Evolutionary conservation across 2,113 vertebrate species (phyloP), one percentile per base, ranked within the genome.

Genomic region (Proteles cristata): DNA sequence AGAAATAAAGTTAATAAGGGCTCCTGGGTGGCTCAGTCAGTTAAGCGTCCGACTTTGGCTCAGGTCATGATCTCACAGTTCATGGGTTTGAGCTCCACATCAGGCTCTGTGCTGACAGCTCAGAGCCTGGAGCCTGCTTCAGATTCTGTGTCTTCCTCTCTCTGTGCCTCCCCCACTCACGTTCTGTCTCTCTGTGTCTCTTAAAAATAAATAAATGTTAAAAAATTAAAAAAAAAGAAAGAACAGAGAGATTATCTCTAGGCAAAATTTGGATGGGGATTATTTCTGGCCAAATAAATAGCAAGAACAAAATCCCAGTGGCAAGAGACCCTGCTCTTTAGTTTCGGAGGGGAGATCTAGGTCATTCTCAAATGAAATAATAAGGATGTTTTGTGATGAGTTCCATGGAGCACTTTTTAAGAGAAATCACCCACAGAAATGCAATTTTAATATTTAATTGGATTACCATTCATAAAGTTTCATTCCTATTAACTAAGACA

Each of bases 211-310:
- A 50, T 50, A 50, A 50, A 50, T 50, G 50, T 50, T 50, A 50
- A 50, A 50, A 50, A 50, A 50, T 2, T 50, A 6, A 50, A 50
- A 50, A 50, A 50, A 50, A 50, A 50, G 63, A 28, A 83, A 94
- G 43, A 88, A 23, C 33, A 85, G 14, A 88, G 8, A 94, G 31
- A 53, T 80, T 43, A 66, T 45, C 39, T 45, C 31, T 69, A 77
- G 28, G 43, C 8, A 88, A 93, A 83, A 65, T 43, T 58, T 87
- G 35, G 53, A 61, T 33, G 25, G 31, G 0, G 25, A 66, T 61
- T 89, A 23, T 79, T 93, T 90, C 35, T 83, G 61, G 48, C n/a
- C 76, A 87, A 81, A 55, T 7, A 91, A 88, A 90, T 45, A 79
- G 39, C 4, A 76, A 80, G 39, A 84, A 93, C 31, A 86, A 86